Evolutionary conservation across 2,888 invertebrate species (phyloP).

Genomic region (Acleris literana): DNA sequence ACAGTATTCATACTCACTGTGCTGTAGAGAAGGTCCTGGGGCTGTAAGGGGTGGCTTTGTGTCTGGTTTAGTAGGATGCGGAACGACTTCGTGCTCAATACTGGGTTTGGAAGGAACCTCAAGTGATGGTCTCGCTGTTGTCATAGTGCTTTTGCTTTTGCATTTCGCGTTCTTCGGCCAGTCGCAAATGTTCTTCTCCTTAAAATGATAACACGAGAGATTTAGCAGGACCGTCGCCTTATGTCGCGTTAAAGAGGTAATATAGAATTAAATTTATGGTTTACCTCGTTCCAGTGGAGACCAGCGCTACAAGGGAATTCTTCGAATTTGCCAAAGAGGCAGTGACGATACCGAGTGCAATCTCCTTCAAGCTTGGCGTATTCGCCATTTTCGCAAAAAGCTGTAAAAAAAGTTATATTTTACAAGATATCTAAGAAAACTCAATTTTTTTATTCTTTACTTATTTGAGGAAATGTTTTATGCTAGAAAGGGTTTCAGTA

Average conservation of each 20-base stretch:
- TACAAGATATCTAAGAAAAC: too few relatives aligned
- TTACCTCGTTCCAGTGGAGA: conserved; percentile 89
- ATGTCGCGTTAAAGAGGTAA: neutral
- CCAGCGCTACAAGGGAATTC: conserved; percentile 88
- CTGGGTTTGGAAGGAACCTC: conserved; percentile 40
- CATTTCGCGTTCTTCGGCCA: conserved; percentile 88
- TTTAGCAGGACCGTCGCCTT: neutral
- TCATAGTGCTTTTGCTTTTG: conserved; percentile 55
- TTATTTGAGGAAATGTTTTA: conserved; percentile 4
- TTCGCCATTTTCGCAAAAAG: conserved; percentile 84
- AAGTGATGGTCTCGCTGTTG: conserved; percentile 49
- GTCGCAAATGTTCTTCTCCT: conserved; percentile 87
- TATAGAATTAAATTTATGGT: neutral
- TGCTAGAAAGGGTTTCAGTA: conserved; percentile 1
- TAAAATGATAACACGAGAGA: conserved; percentile 34
- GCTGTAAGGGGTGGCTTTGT: conserved; percentile 63
- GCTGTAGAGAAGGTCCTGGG: conserved; percentile 61
- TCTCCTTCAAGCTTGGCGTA: conserved; percentile 87
- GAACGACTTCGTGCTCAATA: conserved; percentile 29
- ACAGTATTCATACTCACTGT: conserved; percentile 54
- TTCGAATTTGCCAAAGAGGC: conserved; percentile 90
- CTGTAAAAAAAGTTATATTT: conserved; percentile 49
- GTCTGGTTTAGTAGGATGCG: conserved; percentile 36
- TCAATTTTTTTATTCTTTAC: too few relatives aligned
- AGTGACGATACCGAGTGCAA: conserved; percentile 89